Conservation (phyloP, 2,113 vertebrate species). For the Vimba vimba region DNA sequence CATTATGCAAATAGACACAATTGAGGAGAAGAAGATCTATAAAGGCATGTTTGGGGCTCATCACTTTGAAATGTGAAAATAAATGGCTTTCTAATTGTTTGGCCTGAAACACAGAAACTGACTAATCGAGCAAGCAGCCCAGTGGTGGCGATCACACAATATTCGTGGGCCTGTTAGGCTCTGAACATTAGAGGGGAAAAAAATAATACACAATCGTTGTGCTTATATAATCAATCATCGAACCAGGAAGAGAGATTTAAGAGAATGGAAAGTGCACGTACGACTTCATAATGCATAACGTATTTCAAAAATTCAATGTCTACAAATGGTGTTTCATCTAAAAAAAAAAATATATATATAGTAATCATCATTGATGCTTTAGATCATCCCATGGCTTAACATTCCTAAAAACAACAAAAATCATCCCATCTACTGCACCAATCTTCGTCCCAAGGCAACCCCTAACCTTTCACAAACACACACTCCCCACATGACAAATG, state of each 20-base stretch:
- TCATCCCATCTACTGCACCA: slow-evolving; percentile 46
- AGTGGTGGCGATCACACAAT: slow-evolving; percentile 55
- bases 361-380: neutral
- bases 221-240: slow-evolving; percentile 19
- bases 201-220: slow-evolving; percentile 17
- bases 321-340: neutral
- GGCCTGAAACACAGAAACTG: slow-evolving; percentile 78
- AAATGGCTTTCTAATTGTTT: slow-evolving; percentile 89
- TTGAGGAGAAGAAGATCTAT: slow-evolving; percentile 83
- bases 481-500: slow-evolving; percentile 78
- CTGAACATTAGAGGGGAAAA: slow-evolving; percentile 60
- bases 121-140: slow-evolving; percentile 63
- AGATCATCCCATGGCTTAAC: neutral
- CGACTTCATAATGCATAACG: neutral
- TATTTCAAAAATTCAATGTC: neutral
- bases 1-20: slow-evolving; percentile 91
- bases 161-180: slow-evolving; percentile 44
- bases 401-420: slow-evolving; percentile 24
- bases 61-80: slow-evolving; percentile 83
- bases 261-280: neutral
- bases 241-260: slow-evolving; percentile 4
- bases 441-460: slow-evolving; percentile 49
- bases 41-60: slow-evolving; percentile 78
- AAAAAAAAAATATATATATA: too few species aligned
- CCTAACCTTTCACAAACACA: slow-evolving; percentile 59